Base-by-base conservation (phyloP, 2,797 vertebrate genomes). In the Brachymystax lenok region DNA sequence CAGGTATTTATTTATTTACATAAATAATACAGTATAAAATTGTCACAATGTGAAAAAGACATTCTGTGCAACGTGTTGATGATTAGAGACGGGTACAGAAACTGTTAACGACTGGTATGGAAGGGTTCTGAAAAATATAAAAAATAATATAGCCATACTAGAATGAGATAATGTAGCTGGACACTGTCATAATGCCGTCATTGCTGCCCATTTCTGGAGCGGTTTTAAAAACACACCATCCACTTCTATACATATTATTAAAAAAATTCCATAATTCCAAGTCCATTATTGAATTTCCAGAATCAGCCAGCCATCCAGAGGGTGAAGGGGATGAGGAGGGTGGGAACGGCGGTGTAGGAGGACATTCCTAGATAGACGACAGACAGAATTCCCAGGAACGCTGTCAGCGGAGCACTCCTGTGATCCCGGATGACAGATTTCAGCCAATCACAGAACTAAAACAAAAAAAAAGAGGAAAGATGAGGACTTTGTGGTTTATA, bases 281-380 rank as follows among this genome's bases (percentile, higher is more conserved):
- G 24, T 24, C 46, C 10, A 21, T 12, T 24, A 8, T 54, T n/a
- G 21, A 21, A 28, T 10, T 17, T 8, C 46, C 3, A 24, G 16
- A 56, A 17, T 73, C 71, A 99, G 87, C 97, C 95, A 69, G 92
- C 95, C 97, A 99, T 98, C 98, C 98, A 99, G 80, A 99, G 87
- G 21, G 92, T 91, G 88, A 99, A 98, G 14, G 97, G 96, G 82
- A 99, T 80, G 54, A 98, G 82, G 83, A 98, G 87, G 1, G 95
- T 88, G 33, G 95, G 96, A 70, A 98, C 91, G 0, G 93, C 90
- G 2, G 95, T 96, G 79, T 88, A 90, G n/a, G 91, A 83, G 10
- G 95, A 94, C 59, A 96, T 74, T 4, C 97, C 98, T 28, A 94
- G 87, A 84, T 87, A 97, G 76, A 88, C 59, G 81, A 97, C 91